phyloP scores from a whole-genome alignment of 2,888 invertebrate genomes.

The Andrena bicolor region DNA sequence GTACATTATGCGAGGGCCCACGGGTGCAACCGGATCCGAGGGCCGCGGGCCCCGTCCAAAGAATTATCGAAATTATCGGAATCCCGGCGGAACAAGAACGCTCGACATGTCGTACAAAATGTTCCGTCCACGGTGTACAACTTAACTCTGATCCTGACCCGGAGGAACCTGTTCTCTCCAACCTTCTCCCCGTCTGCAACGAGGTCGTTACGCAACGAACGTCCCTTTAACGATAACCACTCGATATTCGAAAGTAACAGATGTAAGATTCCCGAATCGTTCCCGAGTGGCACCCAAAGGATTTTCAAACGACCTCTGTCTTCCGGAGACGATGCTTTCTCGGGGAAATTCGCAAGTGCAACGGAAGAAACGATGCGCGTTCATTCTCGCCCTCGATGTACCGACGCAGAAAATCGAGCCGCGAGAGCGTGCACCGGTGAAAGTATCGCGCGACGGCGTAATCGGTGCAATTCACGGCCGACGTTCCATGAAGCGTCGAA shows the following conservation, averaged over 20 bases:
- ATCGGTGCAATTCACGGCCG: conserved; percentile 1
- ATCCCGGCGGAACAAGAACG: conserved; percentile 46
- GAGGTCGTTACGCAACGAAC: conserved; percentile 31
- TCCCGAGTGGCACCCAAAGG: not conserved
- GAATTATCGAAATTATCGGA: conserved; percentile 63
- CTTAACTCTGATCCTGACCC: conserved; percentile 51
- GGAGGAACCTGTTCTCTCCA: conserved; percentile 38
- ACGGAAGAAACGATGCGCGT: too few species aligned
- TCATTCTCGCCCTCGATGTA: too few species aligned
- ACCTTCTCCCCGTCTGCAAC: not conserved
- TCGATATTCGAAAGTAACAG: not conserved
- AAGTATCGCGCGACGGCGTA: not conserved
- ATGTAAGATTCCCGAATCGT: not conserved
- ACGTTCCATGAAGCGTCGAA: conserved; percentile 2
- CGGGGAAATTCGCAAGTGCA: too few species aligned
- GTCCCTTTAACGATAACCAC: conserved; percentile 31
- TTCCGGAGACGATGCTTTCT: too few species aligned
- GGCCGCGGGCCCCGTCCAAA: conserved; percentile 7
- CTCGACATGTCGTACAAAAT: conserved; percentile 48
- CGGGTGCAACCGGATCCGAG: conserved; percentile 38
- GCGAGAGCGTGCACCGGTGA: not conserved
- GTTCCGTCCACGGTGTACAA: conserved; percentile 43
- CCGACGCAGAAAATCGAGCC: not conserved
- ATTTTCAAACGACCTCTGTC: not conserved
- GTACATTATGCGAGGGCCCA: conserved; percentile 53